A percentile compares a stretch with the other conserved stretches of the same genome.
Evolutionary conservation across 2,113 vertebrate genomes (phyloP).

Genomic region (Cavia porcellus): DNA sequence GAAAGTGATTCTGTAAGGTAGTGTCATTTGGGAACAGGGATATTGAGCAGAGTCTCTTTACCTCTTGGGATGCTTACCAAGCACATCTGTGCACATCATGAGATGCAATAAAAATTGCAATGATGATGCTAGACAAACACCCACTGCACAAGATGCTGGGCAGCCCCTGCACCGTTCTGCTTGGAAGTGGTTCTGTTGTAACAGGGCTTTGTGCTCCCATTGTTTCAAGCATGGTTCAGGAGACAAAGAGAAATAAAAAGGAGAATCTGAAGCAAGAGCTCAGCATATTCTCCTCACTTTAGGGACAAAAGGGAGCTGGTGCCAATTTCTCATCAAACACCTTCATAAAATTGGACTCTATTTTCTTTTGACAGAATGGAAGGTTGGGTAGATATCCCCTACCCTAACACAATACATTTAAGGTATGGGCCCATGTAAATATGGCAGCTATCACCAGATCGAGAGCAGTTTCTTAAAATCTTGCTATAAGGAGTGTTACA

Average conservation of each 20-base stretch:
- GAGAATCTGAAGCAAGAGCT: slow-evolving; percentile 25
- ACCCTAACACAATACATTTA: background rate
- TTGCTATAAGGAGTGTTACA: slow-evolving; percentile 42
- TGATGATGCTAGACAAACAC: slow-evolving; percentile 85
- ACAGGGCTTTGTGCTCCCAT: slow-evolving; percentile 68
- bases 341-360: slow-evolving; percentile 51
- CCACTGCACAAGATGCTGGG: slow-evolving; percentile 75
- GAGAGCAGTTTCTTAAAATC: slow-evolving; percentile 42
- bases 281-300: background rate
- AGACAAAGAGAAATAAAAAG: slow-evolving; percentile 70
- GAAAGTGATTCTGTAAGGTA: slow-evolving; percentile 90
- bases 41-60: slow-evolving; percentile 86
- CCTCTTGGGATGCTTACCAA: slow-evolving; percentile 88
- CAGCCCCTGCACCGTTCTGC: slow-evolving; percentile 72
- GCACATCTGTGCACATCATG: slow-evolving; percentile 89
- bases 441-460: slow-evolving; percentile 51
- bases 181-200: slow-evolving; percentile 61
- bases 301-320: background rate
- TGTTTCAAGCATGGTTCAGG: slow-evolving; percentile 56
- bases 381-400: background rate
- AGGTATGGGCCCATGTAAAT: background rate
- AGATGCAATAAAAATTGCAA: slow-evolving; percentile 86
- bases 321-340: slow-evolving; percentile 20
- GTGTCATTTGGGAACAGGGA: slow-evolving; percentile 86
- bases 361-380: slow-evolving; percentile 41